A percentile compares a stretch with the other conserved stretches of the same genome.
Evolutionary conservation across 2,113 vertebrate species (phyloP).

Genomic region (Sinocyclocheilus rhinocerous): DNA sequence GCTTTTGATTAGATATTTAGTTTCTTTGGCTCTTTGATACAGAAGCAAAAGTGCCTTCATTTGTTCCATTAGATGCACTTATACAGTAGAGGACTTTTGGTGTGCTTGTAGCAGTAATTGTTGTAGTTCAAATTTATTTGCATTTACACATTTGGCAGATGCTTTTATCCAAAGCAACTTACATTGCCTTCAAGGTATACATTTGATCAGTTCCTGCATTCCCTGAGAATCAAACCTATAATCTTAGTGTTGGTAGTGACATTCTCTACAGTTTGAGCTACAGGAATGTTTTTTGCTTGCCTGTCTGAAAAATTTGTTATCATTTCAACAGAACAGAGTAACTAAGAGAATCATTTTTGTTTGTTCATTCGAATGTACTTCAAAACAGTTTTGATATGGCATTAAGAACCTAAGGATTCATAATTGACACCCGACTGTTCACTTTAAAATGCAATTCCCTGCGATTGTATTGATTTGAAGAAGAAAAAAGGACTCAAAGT

Average conservation of each 20-base stretch:
- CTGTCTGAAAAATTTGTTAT: neutral
- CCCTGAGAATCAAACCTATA: neutral
- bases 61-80: conserved; percentile 62
- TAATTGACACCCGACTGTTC: conserved; percentile 33
- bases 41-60: conserved; percentile 71
- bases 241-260: neutral
- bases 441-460: conserved; percentile 10
- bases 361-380: neutral
- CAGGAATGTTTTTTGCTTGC: conserved; percentile 10
- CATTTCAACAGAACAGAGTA: neutral
- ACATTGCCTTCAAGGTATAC: neutral
- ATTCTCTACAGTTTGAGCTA: neutral
- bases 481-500: conserved; percentile 20
- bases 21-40: conserved; percentile 34
- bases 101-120: conserved; percentile 51
- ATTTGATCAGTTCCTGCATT: conserved; percentile 1
- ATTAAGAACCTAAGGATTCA: conserved; percentile 47
- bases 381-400: neutral
- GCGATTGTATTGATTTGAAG: neutral
- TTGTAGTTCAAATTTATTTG: neutral
- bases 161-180: neutral
- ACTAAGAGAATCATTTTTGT: neutral
- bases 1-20: conserved; percentile 14
- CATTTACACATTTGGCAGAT: conserved; percentile 14
- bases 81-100: conserved; percentile 58